Percentiles rank a stretch among this genome's conserved stretches.
Evolutionary conservation across 2,797 vertebrate species (phyloP).

Genomic region (Galaxias olidus): DNA sequence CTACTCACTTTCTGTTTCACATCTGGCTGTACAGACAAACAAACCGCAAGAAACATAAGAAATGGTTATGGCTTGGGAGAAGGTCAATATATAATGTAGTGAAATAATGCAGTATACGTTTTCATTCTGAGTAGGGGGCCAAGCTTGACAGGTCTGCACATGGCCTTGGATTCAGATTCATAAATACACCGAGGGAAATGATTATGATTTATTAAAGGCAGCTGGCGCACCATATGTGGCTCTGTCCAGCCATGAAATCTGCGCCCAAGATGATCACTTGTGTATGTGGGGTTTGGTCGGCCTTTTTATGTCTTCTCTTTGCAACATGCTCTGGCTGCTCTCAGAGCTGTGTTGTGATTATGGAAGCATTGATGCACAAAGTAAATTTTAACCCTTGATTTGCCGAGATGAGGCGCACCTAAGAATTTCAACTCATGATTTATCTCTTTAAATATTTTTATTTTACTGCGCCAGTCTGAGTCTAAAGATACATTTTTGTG

Average conservation of each 20-base stretch:
- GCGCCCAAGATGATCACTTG: conserved; percentile 5
- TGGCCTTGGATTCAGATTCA: conserved; percentile 33
- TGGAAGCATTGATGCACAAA: not conserved
- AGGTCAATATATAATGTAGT: conserved; percentile 24
- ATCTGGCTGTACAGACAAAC: conserved; percentile 11
- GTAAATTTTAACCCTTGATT: not conserved
- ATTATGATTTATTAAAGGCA: conserved; percentile 49
- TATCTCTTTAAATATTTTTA: too few relatives aligned
- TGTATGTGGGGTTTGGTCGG: not conserved
- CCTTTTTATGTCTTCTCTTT: not conserved
- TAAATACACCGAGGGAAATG: conserved; percentile 24
- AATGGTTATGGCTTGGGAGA: not conserved
- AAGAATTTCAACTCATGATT: too few relatives aligned
- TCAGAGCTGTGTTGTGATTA: not conserved
- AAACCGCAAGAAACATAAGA: conserved; percentile 1
- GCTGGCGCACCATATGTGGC: conserved; percentile 45
- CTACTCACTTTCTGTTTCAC: not conserved
- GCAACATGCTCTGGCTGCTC: not conserved
- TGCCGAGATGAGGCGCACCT: not conserved
- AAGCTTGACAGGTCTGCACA: conserved; percentile 5
- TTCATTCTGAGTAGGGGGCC: conserved; percentile 6
- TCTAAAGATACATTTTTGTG: too few relatives aligned
- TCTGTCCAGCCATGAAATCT: conserved; percentile 29
- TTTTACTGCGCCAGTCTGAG: too few relatives aligned
- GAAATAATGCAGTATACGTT: conserved; percentile 5